Evolutionary conservation across 2,113 vertebrate genomes (phyloP), one percentile per base, ranked within the genome.

Genomic region (Mohoua ochrocephala): DNA sequence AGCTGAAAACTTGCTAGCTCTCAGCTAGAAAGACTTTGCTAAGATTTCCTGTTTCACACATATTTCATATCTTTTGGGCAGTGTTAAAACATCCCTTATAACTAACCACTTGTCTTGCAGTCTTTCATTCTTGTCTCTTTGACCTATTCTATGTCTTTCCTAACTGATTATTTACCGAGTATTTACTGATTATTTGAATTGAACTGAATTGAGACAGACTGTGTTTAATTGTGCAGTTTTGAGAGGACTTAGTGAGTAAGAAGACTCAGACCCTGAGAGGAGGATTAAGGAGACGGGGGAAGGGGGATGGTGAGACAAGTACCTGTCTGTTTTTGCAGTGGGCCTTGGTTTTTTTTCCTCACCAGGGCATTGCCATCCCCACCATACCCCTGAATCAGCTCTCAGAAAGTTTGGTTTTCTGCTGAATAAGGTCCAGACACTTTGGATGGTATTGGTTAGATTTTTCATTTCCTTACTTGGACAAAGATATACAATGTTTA

Each of bases 381-480:
- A 39, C 10, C 11, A 5, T n/a, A 83, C 6, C 27, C 85, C 67
- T 70, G 67, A 69, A 70, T 86, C 35, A 86, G 50, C 52, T 84
- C 83, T 63, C 71, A 73, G 74, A 70, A 97, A 91, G 59, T 88
- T 69, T 96, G 57, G 77, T 92, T 91, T 96, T 94, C 76, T 94
- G 81, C 82, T 87, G 91, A 97, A 84, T 88, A 95, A 91, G 91
- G n/a, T 59, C 50, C 78, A 87, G 71, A 92, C 22, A 60, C 74
- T 96, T 93, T 39, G 42, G 87, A 69, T 73, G 87, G 21, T 85
- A 68, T 84, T 26, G 59, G 81, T 84, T 92, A 91, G 91, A 65
- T 95, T 93, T 97, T 96, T 95, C 76, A 96, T 97, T 97, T 96
- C 80, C 95, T 91, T 95, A 89, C 87, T 84, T 96, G 89, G 94